Conservation (phyloP, 2,888 invertebrate genomes). For the Netelia inedita region DNA sequence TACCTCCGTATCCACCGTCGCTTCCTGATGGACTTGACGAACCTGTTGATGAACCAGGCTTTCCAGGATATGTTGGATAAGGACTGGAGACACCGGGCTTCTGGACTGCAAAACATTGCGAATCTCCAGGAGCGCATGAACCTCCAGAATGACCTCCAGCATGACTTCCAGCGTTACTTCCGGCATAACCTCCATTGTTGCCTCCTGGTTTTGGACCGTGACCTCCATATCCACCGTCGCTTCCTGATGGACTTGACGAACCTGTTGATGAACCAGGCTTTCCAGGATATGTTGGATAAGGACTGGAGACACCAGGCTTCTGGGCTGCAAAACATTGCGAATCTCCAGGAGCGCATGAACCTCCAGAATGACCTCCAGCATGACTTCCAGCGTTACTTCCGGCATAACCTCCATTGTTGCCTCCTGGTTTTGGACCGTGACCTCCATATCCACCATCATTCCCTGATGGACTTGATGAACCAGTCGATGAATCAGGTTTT, state of each 20-base stretch:
- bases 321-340: neutral
- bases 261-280: constrained; percentile 19
- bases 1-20: neutral
- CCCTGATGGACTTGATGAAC: constrained; percentile 2
- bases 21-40: constrained; percentile 1
- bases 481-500: constrained; percentile 14
- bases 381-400: too few relatives aligned
- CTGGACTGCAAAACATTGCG: constrained; percentile 4
- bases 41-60: constrained; percentile 20
- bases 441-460: neutral
- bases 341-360: constrained; percentile 32
- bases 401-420: neutral
- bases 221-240: constrained; percentile 21
- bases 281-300: constrained; percentile 14
- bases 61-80: constrained; percentile 15
- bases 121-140: constrained; percentile 21
- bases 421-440: neutral
- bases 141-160: neutral
- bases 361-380: constrained; percentile 5
- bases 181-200: neutral
- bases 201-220: neutral
- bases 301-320: neutral
- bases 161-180: neutral
- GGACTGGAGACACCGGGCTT: constrained; percentile 38
- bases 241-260: constrained; percentile 10